Conservation (phyloP, 1,140 invertebrate genomes). For the Physella acuta region DNA sequence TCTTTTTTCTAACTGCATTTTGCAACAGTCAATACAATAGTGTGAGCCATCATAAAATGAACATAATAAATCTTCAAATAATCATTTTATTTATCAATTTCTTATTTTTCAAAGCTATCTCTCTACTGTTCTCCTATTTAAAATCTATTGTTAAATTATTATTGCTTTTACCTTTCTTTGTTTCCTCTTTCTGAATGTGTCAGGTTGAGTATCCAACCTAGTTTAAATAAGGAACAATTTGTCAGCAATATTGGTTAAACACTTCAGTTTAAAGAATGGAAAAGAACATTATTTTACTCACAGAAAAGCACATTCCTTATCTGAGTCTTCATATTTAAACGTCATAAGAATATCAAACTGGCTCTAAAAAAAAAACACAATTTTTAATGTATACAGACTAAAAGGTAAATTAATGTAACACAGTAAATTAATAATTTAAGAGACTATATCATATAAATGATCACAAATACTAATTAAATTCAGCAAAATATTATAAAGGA, state of each 20-base stretch:
- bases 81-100: too few relatives aligned
- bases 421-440: background rate
- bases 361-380: conserved; percentile 51
- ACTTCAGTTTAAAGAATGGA: background rate
- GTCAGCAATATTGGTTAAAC: background rate
- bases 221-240: conserved; percentile 26
- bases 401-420: background rate
- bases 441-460: too few relatives aligned
- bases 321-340: conserved; percentile 62
- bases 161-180: conserved; percentile 39
- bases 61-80: too few relatives aligned
- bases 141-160: too few relatives aligned
- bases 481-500: background rate
- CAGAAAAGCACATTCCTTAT: conserved; percentile 63
- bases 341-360: conserved; percentile 64
- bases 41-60: too few relatives aligned
- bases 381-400: background rate
- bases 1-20: conserved; percentile 4
- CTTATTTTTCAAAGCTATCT: too few relatives aligned
- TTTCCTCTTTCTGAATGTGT: conserved; percentile 48
- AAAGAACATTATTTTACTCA: conserved; percentile 16
- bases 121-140: too few relatives aligned
- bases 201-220: conserved; percentile 51
- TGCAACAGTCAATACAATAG: background rate
- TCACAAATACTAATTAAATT: too few relatives aligned